A percentile compares a stretch with the other conserved stretches of the same genome.
Evolutionary conservation across 2,797 vertebrate species (phyloP).

Genomic region (Antrozous pallidus): DNA sequence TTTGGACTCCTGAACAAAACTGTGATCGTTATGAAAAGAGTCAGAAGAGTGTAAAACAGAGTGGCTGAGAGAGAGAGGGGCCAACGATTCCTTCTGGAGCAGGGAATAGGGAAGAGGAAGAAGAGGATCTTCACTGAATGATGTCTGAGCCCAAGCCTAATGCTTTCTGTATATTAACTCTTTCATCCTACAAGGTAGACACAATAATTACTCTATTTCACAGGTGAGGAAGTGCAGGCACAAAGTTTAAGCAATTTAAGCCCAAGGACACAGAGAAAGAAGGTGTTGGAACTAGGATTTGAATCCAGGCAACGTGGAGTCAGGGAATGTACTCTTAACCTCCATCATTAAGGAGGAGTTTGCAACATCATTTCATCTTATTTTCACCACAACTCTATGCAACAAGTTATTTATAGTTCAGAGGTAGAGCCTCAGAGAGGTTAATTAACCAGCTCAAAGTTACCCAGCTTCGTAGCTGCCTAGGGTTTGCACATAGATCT

Average conservation of each 20-base stretch:
- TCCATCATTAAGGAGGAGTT: not conserved
- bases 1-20: not conserved
- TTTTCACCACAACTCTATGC: not conserved
- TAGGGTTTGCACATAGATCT: not conserved
- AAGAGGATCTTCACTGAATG: not conserved
- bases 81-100: not conserved
- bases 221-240: not conserved
- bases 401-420: not conserved
- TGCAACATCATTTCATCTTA: not conserved
- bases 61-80: not conserved
- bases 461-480: not conserved
- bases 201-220: not conserved
- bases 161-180: not conserved
- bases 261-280: not conserved
- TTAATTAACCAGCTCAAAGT: not conserved
- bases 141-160: not conserved
- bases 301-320: not conserved
- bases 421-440: constrained; percentile 10
- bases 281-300: not conserved
- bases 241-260: not conserved
- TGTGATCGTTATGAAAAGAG: not conserved
- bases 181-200: not conserved
- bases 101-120: not conserved
- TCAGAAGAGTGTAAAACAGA: not conserved
- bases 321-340: not conserved